phyloP scores from a whole-genome alignment of 2,797 vertebrate genomes.

The Allobates femoralis region DNA sequence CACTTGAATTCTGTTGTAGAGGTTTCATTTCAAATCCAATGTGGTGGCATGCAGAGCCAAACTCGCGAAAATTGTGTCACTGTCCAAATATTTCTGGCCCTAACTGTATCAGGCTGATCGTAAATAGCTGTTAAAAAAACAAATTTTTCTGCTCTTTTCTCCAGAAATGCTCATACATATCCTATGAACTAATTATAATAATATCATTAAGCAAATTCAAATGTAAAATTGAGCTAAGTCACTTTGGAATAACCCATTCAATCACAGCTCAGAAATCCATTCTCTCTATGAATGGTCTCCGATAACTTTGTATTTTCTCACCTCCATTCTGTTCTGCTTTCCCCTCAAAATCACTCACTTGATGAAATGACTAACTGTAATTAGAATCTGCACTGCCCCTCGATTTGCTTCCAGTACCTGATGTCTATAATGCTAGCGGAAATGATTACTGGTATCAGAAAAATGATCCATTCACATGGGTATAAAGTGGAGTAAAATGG shows the following conservation, averaged over 20 bases:
- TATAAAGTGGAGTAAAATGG: neutral
- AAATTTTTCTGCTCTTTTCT: no score
- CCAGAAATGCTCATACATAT: no score
- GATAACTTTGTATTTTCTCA: neutral
- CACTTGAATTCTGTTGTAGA: no score
- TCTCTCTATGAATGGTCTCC: neutral
- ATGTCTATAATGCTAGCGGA: neutral
- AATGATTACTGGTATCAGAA: neutral
- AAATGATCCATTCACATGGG: neutral
- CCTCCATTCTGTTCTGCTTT: neutral
- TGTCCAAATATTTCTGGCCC: no score
- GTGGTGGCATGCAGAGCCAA: no score
- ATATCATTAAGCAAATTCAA: neutral
- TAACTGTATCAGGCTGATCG: no score
- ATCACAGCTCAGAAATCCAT: neutral
- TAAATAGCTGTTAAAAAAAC: no score
- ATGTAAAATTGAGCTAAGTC: neutral
- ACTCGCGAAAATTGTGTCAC: no score
- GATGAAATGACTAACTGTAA: neutral
- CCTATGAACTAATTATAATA: no score
- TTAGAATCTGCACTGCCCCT: neutral
- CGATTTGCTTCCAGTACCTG: neutral
- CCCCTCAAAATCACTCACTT: neutral
- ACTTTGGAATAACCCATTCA: neutral
- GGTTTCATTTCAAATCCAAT: no score